A percentile compares a stretch with the other conserved stretches of the same genome.
phyloP scores from a whole-genome alignment of 2,113 vertebrate species.

The Phainopepla nitens region DNA sequence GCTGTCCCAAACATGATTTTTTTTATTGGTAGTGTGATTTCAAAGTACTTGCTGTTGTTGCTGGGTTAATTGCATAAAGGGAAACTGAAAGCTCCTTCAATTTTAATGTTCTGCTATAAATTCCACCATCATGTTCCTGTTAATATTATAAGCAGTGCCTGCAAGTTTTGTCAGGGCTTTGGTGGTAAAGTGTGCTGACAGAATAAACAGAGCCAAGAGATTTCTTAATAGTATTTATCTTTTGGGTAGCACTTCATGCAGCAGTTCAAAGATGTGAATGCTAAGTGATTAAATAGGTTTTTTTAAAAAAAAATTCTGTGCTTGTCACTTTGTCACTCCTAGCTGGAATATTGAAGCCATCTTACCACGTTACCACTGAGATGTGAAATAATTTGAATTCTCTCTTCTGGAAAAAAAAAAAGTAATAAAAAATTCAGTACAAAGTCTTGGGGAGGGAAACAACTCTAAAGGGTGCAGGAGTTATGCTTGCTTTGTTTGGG shows the following conservation, averaged over 20 bases:
- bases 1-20: not conserved
- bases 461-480: not conserved
- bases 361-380: not conserved
- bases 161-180: slow-evolving; percentile 2
- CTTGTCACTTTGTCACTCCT: not conserved
- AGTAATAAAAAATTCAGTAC: not conserved
- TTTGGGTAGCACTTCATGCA: not conserved
- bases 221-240: not conserved
- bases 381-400: slow-evolving; percentile 5
- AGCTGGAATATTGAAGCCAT: rapidly evolving
- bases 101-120: slow-evolving; percentile 29
- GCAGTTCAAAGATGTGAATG: not conserved
- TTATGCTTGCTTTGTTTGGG: not conserved
- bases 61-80: not conserved
- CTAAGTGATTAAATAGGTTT: not conserved
- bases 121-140: not conserved
- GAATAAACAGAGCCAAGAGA: not conserved
- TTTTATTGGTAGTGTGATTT: not conserved
- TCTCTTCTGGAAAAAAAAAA: not conserved
- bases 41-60: not conserved
- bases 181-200: not conserved
- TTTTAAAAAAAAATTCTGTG: not conserved
- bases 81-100: slow-evolving; percentile 8
- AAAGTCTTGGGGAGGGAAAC: not conserved
- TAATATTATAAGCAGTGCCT: not conserved